Conservation (phyloP, 2,113 vertebrate species). For the Solea senegalensis region DNA sequence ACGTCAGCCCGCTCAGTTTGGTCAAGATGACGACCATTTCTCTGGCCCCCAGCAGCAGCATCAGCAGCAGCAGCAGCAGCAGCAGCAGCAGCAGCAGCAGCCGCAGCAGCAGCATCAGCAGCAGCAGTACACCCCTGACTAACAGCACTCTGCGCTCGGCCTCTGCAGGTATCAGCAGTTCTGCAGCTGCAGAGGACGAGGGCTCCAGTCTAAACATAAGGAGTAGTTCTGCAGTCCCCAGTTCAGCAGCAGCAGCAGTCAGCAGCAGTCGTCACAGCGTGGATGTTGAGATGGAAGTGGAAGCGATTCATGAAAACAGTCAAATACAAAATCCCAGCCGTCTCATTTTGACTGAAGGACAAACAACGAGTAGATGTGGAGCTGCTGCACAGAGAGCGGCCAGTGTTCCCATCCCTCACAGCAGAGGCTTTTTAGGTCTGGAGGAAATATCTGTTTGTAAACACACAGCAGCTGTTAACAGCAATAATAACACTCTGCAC, state of each 20-base stretch:
- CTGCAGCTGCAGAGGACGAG: constrained; percentile 79
- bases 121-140: constrained; percentile 64
- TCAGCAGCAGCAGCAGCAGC: constrained; percentile 66
- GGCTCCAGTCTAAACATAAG: constrained; percentile 82
- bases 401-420: constrained; percentile 82
- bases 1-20: constrained; percentile 91
- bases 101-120: constrained; percentile 44
- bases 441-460: constrained; percentile 81
- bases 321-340: constrained; percentile 62
- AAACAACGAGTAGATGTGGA: constrained; percentile 72
- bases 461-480: constrained; percentile 72
- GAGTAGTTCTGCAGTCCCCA: constrained; percentile 85
- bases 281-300: constrained; percentile 90
- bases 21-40: constrained; percentile 97
- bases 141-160: constrained; percentile 84
- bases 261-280: constrained; percentile 75
- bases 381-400: constrained; percentile 82
- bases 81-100: constrained; percentile 26
- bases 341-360: constrained; percentile 53
- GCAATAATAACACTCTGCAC: constrained; percentile 83
- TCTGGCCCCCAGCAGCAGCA: constrained; percentile 84
- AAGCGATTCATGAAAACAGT: constrained; percentile 84
- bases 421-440: constrained; percentile 78
- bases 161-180: constrained; percentile 77
- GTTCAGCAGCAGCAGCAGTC: constrained; percentile 85